Conservation (phyloP, 2,113 vertebrate genomes). For the Aix galericulata region DNA sequence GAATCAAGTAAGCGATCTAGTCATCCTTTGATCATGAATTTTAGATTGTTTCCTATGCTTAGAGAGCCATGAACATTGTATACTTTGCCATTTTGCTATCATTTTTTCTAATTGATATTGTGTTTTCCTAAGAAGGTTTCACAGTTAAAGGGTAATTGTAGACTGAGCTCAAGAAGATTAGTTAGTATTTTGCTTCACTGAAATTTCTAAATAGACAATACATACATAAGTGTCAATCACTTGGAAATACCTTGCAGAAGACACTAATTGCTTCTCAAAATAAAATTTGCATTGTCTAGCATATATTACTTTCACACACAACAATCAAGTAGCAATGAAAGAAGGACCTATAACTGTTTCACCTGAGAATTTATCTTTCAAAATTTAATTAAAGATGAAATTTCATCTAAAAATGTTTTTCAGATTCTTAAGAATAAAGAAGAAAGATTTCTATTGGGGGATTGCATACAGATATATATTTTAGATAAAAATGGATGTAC, state of each 20-base stretch:
- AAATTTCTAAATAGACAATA: not conserved
- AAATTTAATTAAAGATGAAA: not conserved
- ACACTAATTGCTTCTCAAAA: not conserved
- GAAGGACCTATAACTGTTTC: not conserved
- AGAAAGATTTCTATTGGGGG: not conserved
- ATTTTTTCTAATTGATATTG: not conserved
- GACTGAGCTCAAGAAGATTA: not conserved
- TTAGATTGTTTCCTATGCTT: not conserved
- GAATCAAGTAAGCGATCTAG: not conserved
- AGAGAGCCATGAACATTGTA: not conserved
- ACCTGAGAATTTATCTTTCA: not conserved
- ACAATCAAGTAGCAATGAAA: not conserved
- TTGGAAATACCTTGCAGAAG: not conserved
- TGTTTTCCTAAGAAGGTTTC: not conserved
- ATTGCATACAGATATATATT: not conserved
- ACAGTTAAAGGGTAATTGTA: not conserved
- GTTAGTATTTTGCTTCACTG: not conserved
- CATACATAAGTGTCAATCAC: not conserved
- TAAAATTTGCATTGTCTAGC: not conserved
- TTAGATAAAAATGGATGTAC: not conserved
- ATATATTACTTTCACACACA: not conserved
- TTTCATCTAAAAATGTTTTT: not conserved
- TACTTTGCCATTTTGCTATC: not conserved
- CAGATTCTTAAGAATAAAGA: not conserved
- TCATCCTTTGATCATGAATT: not conserved